Evolutionary conservation across 2,797 vertebrate species (phyloP), one percentile per base, ranked within the genome.

Genomic region (Pantherophis vulpinus): DNA sequence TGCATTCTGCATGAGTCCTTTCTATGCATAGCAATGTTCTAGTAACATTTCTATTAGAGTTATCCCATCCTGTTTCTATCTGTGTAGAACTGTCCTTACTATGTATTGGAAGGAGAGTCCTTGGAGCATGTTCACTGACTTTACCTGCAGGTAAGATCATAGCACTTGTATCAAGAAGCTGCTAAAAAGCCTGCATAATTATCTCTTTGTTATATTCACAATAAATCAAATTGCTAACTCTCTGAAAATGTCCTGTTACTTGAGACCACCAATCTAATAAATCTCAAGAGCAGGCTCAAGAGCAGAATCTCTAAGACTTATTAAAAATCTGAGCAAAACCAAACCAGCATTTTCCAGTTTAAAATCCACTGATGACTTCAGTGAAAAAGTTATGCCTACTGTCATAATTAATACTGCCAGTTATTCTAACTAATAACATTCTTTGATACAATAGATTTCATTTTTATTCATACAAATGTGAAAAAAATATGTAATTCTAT

Each of bases 371-470:
- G 42, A 88, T 93, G 66, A 88, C 86, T 86, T 90, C 16, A 66
- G 14, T 55, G 23, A 7, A 10, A 58, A 42, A 90, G 51, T 90
- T 90, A 90, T 55, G 61, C 11, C 29, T 56, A 54, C 2, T 70
- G 27, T 16, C 79, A 87, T 58, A 90, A 87, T 58, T 86, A 58
- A 20, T 56, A 42, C 23, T 58, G 60, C 25, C 37, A 25, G 29
- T 90, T 87, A 60, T 94, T 56, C 56, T 4, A 79, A 79, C 37
- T 37, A 79, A 79, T 8, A 42, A 70, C 88, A 90, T 60, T 56
- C 87, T 94, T 93, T 86, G 5, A 89, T 93, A 61, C 2, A 61
- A 55, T 87, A 90, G 37, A 90, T 86, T 93, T 13, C 88, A 47
- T 94, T 92, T 94, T 88, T 54, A 32, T 61, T 61, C n/a, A 20